phyloP scores from a whole-genome alignment of 2,797 vertebrate genomes.

The Meda fulgida region DNA sequence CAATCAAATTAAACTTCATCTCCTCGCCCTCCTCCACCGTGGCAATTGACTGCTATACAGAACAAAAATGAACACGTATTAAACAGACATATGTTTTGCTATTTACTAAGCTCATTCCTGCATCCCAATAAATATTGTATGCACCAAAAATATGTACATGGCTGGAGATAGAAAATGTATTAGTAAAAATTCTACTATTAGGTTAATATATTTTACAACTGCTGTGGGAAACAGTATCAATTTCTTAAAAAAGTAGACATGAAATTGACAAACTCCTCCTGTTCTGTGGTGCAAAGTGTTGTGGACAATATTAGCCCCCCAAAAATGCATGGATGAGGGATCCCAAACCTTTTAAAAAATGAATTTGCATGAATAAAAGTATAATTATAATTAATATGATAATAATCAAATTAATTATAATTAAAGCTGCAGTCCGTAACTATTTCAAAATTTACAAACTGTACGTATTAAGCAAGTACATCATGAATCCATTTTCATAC shows the following conservation, averaged over 20 bases:
- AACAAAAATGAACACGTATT: constrained; percentile 10
- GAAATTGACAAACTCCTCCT: not conserved
- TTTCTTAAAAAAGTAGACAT: not conserved
- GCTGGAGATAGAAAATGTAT: not conserved
- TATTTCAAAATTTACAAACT: no score
- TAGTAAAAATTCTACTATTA: not conserved
- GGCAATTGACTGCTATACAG: constrained; percentile 47
- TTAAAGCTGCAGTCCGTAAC: not conserved
- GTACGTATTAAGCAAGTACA: no score
- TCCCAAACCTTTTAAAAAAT: not conserved
- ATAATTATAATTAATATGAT: not conserved
- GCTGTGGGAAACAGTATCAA: not conserved
- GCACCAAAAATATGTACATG: not conserved
- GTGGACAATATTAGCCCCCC: not conserved
- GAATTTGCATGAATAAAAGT: not conserved
- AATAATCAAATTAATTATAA: not conserved
- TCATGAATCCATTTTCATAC: no score
- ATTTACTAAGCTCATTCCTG: not conserved
- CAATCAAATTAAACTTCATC: constrained; percentile 39
- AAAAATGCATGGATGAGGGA: not conserved
- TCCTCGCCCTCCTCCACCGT: constrained; percentile 47
- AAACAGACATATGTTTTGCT: no score
- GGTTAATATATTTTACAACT: not conserved
- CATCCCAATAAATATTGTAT: not conserved
- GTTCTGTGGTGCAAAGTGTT: not conserved